phyloP scores from a whole-genome alignment of 2,113 vertebrate genomes.

The Mugil cephalus region DNA sequence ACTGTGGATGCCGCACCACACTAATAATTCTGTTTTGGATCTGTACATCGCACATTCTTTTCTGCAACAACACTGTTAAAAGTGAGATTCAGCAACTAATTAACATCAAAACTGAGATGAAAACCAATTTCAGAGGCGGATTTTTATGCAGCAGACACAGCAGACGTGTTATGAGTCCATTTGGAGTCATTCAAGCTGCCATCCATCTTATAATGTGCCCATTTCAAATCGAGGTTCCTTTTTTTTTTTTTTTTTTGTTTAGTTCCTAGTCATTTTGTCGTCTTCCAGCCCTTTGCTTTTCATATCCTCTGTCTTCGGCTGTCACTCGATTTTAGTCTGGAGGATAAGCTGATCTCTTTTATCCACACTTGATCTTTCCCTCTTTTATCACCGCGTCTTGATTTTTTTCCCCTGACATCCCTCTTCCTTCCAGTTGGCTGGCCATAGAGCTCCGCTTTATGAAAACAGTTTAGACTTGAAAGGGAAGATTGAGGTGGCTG shows the following conservation, averaged over 20 bases:
- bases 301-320: slow-evolving; percentile 67
- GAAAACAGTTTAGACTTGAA: slow-evolving; percentile 76
- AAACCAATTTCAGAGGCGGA: slow-evolving; percentile 37
- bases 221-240: slow-evolving; percentile 14
- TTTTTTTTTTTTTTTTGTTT: slow-evolving; percentile 5
- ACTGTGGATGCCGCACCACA: too few relatives aligned
- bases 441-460: slow-evolving; percentile 55
- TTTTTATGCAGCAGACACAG: slow-evolving; percentile 35
- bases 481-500: slow-evolving; percentile 42
- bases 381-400: slow-evolving; percentile 73
- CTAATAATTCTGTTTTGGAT: slow-evolving; percentile 4
- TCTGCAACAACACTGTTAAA: neutral
- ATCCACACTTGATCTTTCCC: slow-evolving; percentile 81
- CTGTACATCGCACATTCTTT: neutral
- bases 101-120: slow-evolving; percentile 26
- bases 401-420: slow-evolving; percentile 51
- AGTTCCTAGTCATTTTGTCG: slow-evolving; percentile 64
- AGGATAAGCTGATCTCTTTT: slow-evolving; percentile 77
- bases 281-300: slow-evolving; percentile 55
- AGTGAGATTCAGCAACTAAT: neutral
- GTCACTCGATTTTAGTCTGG: slow-evolving; percentile 70
- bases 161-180: slow-evolving; percentile 65
- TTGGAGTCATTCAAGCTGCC: slow-evolving; percentile 54
- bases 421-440: slow-evolving; percentile 64
- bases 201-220: slow-evolving; percentile 51